phyloP scores from a whole-genome alignment of 1,140 invertebrate species.

The Scaptomyza graminum region DNA sequence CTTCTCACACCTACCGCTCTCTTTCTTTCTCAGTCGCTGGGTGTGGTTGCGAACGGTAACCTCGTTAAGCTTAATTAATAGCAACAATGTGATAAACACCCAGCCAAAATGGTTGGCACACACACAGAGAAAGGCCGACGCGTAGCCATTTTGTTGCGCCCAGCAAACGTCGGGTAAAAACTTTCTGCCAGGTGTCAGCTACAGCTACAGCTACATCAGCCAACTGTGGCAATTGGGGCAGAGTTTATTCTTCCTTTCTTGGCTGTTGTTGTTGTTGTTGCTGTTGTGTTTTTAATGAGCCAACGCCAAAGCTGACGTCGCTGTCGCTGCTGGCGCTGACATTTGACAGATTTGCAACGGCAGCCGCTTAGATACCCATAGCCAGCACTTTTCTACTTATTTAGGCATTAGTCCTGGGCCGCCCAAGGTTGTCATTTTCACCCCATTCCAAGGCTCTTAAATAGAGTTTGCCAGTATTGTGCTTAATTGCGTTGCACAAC shows the following conservation, averaged over 20 bases:
- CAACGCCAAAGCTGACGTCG: constrained; percentile 43
- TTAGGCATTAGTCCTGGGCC: constrained; percentile 53
- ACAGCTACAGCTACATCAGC: constrained; percentile 46
- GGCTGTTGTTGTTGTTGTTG: background rate
- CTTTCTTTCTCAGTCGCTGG: constrained; percentile 18
- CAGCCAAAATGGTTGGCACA: constrained; percentile 61
- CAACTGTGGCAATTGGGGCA: constrained; percentile 2
- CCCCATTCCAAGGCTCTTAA: background rate
- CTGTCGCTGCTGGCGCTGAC: constrained; percentile 66
- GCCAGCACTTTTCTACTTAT: constrained; percentile 57
- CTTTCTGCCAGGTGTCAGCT: constrained; percentile 73
- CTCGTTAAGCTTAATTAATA: constrained; percentile 84
- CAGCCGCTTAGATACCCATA: constrained; percentile 48
- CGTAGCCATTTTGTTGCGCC: constrained; percentile 65
- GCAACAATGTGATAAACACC: constrained; percentile 84
- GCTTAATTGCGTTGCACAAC: too few relatives aligned
- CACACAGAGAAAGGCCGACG: constrained; percentile 16
- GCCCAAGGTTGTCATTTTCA: constrained; percentile 10
- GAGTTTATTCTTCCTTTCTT: background rate
- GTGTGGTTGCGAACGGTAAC: constrained; percentile 81
- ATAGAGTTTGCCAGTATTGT: too few relatives aligned
- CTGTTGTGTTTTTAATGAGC: constrained; percentile 69
- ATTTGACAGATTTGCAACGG: constrained; percentile 78
- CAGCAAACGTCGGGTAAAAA: constrained; percentile 29
- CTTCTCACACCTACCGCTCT: background rate